Percentiles rank a stretch among this genome's conserved stretches.
These are phyloP conservation scores for Brenthis hecate DNA, from an alignment of 2,888 invertebrate genomes.

Conservation along the genomic window DNA sequence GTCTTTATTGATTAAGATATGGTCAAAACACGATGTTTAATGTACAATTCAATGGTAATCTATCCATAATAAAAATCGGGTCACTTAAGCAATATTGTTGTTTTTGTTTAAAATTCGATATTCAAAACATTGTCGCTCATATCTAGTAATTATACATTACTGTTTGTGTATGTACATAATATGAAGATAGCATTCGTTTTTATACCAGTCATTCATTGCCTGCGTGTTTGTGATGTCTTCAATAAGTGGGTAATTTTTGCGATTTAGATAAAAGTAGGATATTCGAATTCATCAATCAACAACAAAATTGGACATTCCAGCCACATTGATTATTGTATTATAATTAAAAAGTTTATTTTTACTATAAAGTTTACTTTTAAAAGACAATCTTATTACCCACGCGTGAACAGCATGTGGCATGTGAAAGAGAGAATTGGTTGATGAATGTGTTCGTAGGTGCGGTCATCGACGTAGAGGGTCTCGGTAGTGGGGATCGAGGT, in stretches of 20 bases:
- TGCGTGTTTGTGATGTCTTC: constrained; percentile 37
- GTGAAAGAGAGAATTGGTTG: constrained; percentile 50
- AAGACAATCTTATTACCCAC: constrained; percentile 16
- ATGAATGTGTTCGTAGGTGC: constrained; percentile 53
- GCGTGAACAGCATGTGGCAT: constrained; percentile 33
- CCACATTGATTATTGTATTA: not conserved
- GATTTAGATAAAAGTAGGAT: constrained; percentile 2
- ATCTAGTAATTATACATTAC: constrained; percentile 11
- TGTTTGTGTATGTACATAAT: constrained; percentile 29
- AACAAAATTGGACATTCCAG: not conserved
- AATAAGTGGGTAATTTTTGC: not conserved
- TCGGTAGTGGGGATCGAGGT: constrained; percentile 58
- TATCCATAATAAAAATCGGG: not conserved
- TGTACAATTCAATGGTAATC: not conserved
- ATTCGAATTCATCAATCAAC: not conserved
- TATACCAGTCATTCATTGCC: constrained; percentile 42
- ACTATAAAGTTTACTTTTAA: constrained; percentile 8
- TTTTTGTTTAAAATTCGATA: constrained; percentile 11
- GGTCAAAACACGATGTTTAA: not conserved
- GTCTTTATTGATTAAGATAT: too few species aligned
- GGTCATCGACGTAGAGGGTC: constrained; percentile 46
- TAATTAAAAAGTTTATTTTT: not conserved
- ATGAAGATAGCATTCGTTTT: constrained; percentile 40
- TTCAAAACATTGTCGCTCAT: constrained; percentile 17
- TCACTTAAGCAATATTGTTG: not conserved